Evolutionary conservation across 2,888 invertebrate genomes (phyloP).

Genomic region (Mythimna loreyi): DNA sequence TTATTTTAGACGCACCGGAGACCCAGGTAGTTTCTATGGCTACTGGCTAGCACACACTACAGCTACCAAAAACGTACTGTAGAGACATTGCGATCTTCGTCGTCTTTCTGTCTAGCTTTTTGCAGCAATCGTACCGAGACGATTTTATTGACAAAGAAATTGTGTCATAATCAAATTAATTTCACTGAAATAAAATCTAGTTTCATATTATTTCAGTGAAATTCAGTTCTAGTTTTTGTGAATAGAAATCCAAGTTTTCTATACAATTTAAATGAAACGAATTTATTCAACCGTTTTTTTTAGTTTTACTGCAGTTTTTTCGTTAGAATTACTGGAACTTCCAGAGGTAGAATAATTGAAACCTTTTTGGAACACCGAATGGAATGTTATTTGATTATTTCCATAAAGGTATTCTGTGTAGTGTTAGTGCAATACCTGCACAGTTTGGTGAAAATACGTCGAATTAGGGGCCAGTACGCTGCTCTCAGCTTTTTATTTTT

Average conservation of each 20-base stretch:
- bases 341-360: slow-evolving; percentile 52
- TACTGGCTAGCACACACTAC: too few species aligned
- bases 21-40: too few species aligned
- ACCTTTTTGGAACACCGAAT: slow-evolving; percentile 37
- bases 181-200: slow-evolving; percentile 18
- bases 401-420: slow-evolving; percentile 54
- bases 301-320: neutral
- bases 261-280: slow-evolving; percentile 20
- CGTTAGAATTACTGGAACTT: slow-evolving; percentile 24
- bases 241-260: neutral
- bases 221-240: slow-evolving; percentile 4
- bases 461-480: slow-evolving; percentile 15
- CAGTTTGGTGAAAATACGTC: slow-evolving; percentile 27
- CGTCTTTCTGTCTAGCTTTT: too few species aligned
- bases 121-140: neutral
- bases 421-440: slow-evolving; percentile 19
- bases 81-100: too few species aligned
- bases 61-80: too few species aligned
- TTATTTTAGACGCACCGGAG: too few species aligned
- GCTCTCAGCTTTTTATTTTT: neutral
- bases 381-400: slow-evolving; percentile 56
- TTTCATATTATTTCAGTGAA: too few species aligned
- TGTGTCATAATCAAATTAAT: neutral
- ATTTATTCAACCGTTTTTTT: slow-evolving; percentile 9
- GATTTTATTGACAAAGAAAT: neutral